Base-by-base conservation (phyloP, 2,888 invertebrate species). In the Caenorhabditis virilis region DNA sequence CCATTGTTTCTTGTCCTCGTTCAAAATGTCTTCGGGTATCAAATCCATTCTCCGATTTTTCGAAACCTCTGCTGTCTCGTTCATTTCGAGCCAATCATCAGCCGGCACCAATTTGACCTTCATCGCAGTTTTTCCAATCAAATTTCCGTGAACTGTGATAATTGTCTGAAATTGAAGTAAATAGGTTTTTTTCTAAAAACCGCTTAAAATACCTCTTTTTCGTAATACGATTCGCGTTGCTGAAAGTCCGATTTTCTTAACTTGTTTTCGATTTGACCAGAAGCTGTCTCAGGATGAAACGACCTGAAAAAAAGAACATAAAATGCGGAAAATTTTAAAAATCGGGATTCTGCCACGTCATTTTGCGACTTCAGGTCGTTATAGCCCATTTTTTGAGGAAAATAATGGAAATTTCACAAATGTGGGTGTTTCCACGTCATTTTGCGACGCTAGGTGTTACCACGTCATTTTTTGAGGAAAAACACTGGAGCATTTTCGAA, bases 81-180 rank as follows among this genome's bases (percentile, higher is more conserved):
- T 16, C 0, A n/a, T 23, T 2, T 52, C 60, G 1, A 39, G 11
- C 56, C 52, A 56, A 22, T 42, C 36, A 0, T 26, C n/a, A 20
- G 55, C 66, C 11, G 65, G 52, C 25, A 69, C 71, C 27, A 70
- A 27, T 48, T 66, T 23, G 22, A 67, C 36, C 50, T 51, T 66
- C 69, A 62, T 67, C 49, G 64, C 69, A 53, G 78, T 77, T 57
- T 77, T 78, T 13, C 78, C 78, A 16, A 78, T 49, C 16, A 68
- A 42, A 22, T 68, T 61, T 11, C 75, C 76, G 16, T 62, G 53
- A 4, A 78, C 55, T n/a, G 59, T 69, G 38, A 77, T 53, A 1
- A 63, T 30, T 2, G 72, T 68, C 58, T 74, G 46, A 43, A 54
- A 56, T 22, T n/a, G 13, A 9, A 30, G 7, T 20, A 11, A 7